These are phyloP conservation scores for Balaenoptera acutorostrata DNA, from an alignment of 2,113 vertebrate genomes.

Conservation along the genomic window DNA sequence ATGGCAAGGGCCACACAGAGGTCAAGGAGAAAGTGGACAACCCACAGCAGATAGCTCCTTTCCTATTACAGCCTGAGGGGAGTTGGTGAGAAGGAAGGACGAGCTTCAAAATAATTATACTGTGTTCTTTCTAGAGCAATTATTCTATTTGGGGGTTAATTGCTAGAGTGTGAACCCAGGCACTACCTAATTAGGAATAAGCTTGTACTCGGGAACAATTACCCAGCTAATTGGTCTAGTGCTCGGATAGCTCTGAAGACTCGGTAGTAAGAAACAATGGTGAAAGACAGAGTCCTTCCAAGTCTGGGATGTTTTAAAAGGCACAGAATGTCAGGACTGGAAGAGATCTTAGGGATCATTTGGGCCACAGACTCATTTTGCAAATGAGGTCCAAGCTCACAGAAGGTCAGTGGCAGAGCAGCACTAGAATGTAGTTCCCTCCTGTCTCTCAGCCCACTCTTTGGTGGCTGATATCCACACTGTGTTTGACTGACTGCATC, in stretches of 20 bases:
- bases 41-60: neutral
- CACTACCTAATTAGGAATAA: slow-evolving; percentile 52
- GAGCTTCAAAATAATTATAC: neutral
- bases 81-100: neutral
- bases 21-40: neutral
- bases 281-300: neutral
- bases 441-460: neutral
- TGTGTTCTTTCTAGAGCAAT: slow-evolving; percentile 25
- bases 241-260: neutral
- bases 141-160: slow-evolving; percentile 44
- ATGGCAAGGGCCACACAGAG: neutral
- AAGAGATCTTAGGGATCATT: neutral
- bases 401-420: neutral
- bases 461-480: neutral
- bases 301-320: neutral
- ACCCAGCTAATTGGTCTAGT: slow-evolving; percentile 31
- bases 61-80: neutral
- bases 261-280: neutral
- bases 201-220: slow-evolving; percentile 29
- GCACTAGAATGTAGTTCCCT: neutral
- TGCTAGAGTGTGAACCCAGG: slow-evolving; percentile 45
- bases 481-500: neutral
- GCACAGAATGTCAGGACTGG: neutral
- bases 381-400: neutral
- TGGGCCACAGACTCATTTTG: neutral